Conservation (phyloP, 1,140 invertebrate species). For the Macrobrachium rosenbergii region DNA sequence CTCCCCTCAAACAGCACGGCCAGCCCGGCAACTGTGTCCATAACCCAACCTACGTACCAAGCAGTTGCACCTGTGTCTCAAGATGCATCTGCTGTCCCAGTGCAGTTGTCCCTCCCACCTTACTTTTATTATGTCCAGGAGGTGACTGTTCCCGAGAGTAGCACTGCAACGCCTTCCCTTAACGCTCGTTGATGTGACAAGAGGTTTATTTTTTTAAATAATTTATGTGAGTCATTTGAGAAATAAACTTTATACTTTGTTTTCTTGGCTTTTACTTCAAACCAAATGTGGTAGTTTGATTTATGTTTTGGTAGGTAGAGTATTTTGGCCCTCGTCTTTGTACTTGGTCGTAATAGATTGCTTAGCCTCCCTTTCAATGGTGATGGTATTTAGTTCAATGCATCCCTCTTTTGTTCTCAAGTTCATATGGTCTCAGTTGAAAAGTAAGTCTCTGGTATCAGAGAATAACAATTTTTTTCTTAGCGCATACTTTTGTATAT, state of each 20-base stretch:
- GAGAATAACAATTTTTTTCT: too few species aligned
- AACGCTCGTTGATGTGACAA: neutral
- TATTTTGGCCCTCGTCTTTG: too few species aligned
- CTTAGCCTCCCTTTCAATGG: too few species aligned
- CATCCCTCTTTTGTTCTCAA: too few species aligned
- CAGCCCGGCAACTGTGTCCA: neutral
- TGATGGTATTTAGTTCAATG: too few species aligned
- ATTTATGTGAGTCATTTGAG: neutral
- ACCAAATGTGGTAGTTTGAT: too few species aligned
- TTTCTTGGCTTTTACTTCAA: too few species aligned
- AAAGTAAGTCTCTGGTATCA: too few species aligned
- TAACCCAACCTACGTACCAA: constrained; percentile 40
- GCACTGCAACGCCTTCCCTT: neutral
- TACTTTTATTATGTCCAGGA: constrained; percentile 58
- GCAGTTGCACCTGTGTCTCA: constrained; percentile 40
- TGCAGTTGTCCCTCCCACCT: constrained; percentile 51
- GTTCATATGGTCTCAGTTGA: too few species aligned
- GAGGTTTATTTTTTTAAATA: neutral
- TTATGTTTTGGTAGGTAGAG: too few species aligned
- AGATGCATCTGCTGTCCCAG: constrained; percentile 32
- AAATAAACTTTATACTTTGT: neutral
- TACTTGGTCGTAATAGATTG: too few species aligned
- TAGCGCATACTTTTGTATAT: too few species aligned
- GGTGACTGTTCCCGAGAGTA: constrained; percentile 52
- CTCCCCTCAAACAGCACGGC: neutral